A percentile compares a stretch with the other conserved stretches of the same genome.
Conservation (phyloP, 2,888 invertebrate genomes). For the Tipula vernalis region DNA sequence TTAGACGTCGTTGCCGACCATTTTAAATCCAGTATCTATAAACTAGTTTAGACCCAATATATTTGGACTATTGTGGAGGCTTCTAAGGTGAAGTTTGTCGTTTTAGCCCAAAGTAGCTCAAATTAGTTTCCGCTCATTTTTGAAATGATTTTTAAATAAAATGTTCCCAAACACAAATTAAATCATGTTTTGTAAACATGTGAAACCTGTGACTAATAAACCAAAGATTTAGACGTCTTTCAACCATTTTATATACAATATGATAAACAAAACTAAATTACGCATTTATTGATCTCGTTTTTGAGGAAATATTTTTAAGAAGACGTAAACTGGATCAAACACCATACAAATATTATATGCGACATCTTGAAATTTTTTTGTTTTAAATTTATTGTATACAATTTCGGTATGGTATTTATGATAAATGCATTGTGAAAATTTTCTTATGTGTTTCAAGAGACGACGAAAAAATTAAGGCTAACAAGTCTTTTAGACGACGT, state of each 20-base stretch:
- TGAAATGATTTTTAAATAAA: not conserved
- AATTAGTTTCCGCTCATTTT: too few relatives aligned
- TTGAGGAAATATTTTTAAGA: not conserved
- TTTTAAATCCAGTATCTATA: not conserved
- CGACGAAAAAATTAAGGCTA: not conserved
- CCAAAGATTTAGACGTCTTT: not conserved
- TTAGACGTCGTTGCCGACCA: not conserved
- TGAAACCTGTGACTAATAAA: not conserved
- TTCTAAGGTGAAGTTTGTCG: too few relatives aligned
- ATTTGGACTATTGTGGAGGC: too few relatives aligned
- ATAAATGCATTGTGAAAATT: not conserved
- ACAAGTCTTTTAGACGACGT: not conserved
- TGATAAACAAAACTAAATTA: not conserved
- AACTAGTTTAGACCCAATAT: too few relatives aligned
- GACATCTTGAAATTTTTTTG: not conserved
- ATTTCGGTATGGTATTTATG: not conserved
- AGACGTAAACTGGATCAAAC: not conserved
- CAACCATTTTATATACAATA: not conserved
- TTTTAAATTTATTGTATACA: not conserved
- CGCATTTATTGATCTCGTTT: not conserved
- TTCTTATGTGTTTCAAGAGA: not conserved
- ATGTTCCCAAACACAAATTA: not conserved
- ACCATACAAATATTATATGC: not conserved
- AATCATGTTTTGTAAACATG: not conserved
- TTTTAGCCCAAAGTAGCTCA: too few relatives aligned